These are phyloP conservation scores for Bombyx mandarina DNA, from an alignment of 1,140 invertebrate genomes.

Conservation along the genomic window DNA sequence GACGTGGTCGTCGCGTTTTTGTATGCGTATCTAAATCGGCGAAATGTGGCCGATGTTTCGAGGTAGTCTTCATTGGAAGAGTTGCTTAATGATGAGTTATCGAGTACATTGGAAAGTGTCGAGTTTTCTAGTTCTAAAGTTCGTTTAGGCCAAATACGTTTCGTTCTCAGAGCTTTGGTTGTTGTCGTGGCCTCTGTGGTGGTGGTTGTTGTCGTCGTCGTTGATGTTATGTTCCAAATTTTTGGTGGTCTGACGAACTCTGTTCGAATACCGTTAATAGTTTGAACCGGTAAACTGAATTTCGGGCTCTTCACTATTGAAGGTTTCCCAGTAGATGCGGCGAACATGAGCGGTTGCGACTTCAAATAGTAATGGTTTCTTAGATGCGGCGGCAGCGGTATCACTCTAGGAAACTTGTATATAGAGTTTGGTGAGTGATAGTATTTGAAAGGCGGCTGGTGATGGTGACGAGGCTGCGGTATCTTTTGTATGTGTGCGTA, in stretches of 20 bases:
- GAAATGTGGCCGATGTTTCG: constrained; percentile 17
- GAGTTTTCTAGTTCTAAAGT: constrained; percentile 43
- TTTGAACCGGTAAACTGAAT: constrained; percentile 51
- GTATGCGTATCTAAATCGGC: constrained; percentile 18
- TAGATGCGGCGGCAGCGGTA: constrained; percentile 30
- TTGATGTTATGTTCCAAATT: constrained; percentile 23
- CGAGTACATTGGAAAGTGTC: constrained; percentile 17
- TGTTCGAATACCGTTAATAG: constrained; percentile 47
- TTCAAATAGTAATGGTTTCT: constrained; percentile 24
- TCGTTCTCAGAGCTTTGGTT: constrained; percentile 42
- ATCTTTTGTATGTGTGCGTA: constrained; percentile 29
- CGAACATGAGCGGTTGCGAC: constrained; percentile 23
- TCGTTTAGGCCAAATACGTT: constrained; percentile 62
- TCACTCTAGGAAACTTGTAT: constrained; percentile 47
- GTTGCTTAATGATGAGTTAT: constrained; percentile 11
- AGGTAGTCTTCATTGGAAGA: constrained; percentile 26
- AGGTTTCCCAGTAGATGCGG: constrained; percentile 31
- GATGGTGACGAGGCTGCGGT: constrained; percentile 23
- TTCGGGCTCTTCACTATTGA: constrained; percentile 36
- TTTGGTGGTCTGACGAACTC: constrained; percentile 45
- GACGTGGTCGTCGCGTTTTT: constrained; percentile 21
- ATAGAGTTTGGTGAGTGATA: constrained; percentile 31
- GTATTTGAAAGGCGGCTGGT: constrained; percentile 30
- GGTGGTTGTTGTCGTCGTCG: constrained; percentile 25
- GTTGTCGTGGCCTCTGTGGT: constrained; percentile 38